Evolutionary conservation across 2,113 vertebrate species (phyloP).

Genomic region (Centrocercus urophasianus): DNA sequence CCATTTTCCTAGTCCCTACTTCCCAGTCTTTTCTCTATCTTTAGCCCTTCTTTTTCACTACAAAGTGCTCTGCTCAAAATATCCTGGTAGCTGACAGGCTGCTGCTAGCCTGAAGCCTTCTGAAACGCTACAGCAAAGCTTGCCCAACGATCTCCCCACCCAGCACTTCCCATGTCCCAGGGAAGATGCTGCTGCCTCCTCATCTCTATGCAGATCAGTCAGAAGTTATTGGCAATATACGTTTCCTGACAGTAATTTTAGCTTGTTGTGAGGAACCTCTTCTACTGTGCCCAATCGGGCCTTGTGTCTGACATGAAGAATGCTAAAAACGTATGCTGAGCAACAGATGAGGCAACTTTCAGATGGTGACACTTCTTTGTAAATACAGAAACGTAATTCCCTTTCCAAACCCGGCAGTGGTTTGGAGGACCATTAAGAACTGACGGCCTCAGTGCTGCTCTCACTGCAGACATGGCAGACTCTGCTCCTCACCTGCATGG

Average conservation of each 20-base stretch:
- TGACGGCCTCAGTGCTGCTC: fast-evolving
- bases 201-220: not conserved
- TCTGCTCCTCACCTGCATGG: not conserved
- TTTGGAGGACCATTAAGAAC: not conserved
- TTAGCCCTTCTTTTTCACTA: constrained; percentile 18
- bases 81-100: not conserved
- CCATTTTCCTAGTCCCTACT: not conserved
- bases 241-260: not conserved
- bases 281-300: not conserved
- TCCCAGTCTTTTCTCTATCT: not conserved
- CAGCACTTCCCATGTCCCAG: not conserved
- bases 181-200: not conserved
- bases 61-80: constrained; percentile 29
- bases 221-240: not conserved
- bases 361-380: not conserved
- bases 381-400: not conserved
- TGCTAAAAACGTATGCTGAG: not conserved
- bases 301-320: not conserved
- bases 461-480: not conserved
- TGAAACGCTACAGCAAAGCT: not conserved
- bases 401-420: not conserved
- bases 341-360: not conserved
- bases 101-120: not conserved
- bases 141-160: not conserved
- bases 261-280: not conserved